Conservation (phyloP, 2,797 vertebrate species). For the Sebastes ruberrimus region DNA sequence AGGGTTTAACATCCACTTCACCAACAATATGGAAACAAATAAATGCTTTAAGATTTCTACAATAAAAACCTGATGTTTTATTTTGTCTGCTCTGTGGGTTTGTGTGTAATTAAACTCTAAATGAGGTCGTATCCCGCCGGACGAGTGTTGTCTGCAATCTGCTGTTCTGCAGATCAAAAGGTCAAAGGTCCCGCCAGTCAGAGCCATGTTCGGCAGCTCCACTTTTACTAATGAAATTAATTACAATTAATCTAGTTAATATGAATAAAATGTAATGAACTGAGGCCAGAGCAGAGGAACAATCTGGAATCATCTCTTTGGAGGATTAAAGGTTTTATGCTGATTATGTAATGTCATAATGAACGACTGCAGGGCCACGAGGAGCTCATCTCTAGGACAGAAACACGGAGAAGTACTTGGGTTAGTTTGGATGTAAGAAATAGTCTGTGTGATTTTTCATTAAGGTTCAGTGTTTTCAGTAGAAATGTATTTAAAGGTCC, state of each 20-base stretch:
- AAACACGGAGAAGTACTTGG: neutral
- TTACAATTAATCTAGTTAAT: constrained; percentile 43
- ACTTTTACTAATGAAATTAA: constrained; percentile 54
- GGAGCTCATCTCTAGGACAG: neutral
- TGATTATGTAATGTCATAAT: constrained; percentile 32
- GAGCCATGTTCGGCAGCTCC: constrained; percentile 1
- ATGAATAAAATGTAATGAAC: constrained; percentile 31
- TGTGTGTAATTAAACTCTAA: constrained; percentile 11
- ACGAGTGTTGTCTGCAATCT: constrained; percentile 38
- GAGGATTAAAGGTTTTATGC: constrained; percentile 55
- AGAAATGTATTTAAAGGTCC: neutral
- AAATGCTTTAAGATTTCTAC: neutral
- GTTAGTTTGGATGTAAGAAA: neutral
- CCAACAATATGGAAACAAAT: neutral
- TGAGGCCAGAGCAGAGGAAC: constrained; percentile 15
- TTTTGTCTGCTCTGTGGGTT: neutral
- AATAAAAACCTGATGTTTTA: neutral
- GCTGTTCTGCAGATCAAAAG: constrained; percentile 28
- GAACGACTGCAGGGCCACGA: neutral
- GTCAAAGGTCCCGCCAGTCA: constrained; percentile 28
- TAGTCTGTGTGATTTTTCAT: neutral
- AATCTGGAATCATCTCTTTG: constrained; percentile 41
- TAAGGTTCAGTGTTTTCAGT: neutral
- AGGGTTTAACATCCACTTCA: neutral
- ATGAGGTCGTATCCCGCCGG: constrained; percentile 9